Conservation (phyloP, 1,140 invertebrate genomes). For the Euwallacea similis region DNA sequence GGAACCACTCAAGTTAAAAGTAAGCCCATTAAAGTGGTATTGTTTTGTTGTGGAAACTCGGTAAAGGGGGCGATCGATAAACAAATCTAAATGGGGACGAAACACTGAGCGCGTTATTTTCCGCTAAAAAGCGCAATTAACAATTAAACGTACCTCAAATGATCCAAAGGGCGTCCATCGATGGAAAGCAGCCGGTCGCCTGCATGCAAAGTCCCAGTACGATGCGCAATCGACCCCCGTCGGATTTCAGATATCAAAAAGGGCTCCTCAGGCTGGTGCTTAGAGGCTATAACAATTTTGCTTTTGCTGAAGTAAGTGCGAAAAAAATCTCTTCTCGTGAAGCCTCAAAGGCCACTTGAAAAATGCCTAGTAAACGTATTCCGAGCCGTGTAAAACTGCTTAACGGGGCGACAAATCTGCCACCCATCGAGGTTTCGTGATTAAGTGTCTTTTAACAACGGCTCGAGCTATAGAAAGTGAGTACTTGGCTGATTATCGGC, state of each 20-base stretch:
- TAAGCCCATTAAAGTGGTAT: too few species aligned
- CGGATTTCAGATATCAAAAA: slow-evolving; percentile 83
- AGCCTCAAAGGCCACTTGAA: slow-evolving; percentile 4
- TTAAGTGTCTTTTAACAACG: slow-evolving; percentile 15
- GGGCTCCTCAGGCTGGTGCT: slow-evolving; percentile 61
- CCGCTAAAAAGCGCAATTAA: too few species aligned
- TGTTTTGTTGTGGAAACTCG: too few species aligned
- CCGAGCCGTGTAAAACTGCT: slow-evolving; percentile 5
- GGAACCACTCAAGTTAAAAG: too few species aligned
- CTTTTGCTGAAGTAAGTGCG: not conserved
- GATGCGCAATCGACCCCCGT: slow-evolving; percentile 86
- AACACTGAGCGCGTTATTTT: too few species aligned
- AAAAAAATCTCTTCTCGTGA: slow-evolving; percentile 1
- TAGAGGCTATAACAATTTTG: slow-evolving; percentile 45
- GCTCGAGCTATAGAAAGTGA: slow-evolving; percentile 14
- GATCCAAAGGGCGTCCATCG: slow-evolving; percentile 79
- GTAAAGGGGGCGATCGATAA: too few species aligned
- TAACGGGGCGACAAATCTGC: slow-evolving; percentile 10
- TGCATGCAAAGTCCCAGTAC: slow-evolving; percentile 81
- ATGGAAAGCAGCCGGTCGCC: slow-evolving; percentile 88
- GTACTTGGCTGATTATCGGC: slow-evolving; percentile 5
- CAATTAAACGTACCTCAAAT: slow-evolving; percentile 51
- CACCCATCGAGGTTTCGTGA: slow-evolving; percentile 18
- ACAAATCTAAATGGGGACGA: too few species aligned
- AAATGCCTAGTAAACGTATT: slow-evolving; percentile 16